Percentiles rank a stretch among this genome's conserved stretches.
These are phyloP conservation scores for Nettapus auritus DNA, from an alignment of 2,113 vertebrate genomes.

Conservation along the genomic window DNA sequence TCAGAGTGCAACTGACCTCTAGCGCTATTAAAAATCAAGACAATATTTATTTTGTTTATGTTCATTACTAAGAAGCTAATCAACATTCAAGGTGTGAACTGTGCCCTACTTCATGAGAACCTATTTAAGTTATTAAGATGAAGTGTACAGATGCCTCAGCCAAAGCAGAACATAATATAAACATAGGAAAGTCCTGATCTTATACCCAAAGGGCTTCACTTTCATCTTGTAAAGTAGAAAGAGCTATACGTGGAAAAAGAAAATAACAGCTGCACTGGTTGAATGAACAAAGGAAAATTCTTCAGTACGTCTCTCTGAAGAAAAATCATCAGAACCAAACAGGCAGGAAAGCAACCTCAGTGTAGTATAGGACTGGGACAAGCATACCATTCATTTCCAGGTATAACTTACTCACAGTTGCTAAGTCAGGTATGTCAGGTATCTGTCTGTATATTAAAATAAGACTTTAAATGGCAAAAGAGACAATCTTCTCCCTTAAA, in stretches of 20 bases:
- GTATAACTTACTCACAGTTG: background rate
- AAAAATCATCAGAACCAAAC: background rate
- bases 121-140: slow-evolving; percentile 15
- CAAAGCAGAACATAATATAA: background rate
- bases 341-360: background rate
- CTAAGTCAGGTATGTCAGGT: background rate
- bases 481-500: background rate
- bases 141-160: background rate
- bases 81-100: background rate
- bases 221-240: slow-evolving; percentile 21
- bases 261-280: background rate
- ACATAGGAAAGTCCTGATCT: background rate
- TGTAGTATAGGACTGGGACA: background rate
- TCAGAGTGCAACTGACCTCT: background rate
- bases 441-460: background rate
- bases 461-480: background rate
- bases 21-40: background rate
- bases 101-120: background rate
- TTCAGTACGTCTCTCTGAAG: background rate
- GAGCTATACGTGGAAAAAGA: background rate
- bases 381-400: background rate
- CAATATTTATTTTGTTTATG: background rate
- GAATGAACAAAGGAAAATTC: background rate
- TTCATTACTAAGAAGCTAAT: slow-evolving; percentile 13
- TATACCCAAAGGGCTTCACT: slow-evolving; percentile 3